A percentile compares a stretch with the other conserved stretches of the same genome.
Conservation (phyloP, 2,113 vertebrate species). For the Nesospiza acunhae region DNA sequence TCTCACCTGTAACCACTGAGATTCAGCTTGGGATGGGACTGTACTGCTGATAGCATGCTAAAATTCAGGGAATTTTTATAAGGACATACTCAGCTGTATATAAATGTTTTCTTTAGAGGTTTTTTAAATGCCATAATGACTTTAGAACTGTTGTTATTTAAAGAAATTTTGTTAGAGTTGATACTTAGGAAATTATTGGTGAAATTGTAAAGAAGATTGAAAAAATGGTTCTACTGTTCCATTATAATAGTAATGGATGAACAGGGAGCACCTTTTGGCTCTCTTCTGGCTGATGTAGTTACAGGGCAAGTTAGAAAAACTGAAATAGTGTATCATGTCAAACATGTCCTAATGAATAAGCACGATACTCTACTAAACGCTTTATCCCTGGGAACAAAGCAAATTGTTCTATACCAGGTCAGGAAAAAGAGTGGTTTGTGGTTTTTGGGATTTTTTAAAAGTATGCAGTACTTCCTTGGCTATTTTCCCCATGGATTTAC, state of each 20-base stretch:
- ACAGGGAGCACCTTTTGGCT: not conserved
- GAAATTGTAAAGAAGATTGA: not conserved
- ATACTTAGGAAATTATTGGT: not conserved
- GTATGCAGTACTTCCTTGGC: not conserved
- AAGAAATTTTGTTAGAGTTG: not conserved
- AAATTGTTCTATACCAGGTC: not conserved
- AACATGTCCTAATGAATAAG: not conserved
- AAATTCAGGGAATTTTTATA: not conserved
- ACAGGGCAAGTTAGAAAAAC: not conserved
- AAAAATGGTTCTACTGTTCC: not conserved
- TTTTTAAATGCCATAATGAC: not conserved
- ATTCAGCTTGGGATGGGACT: not conserved
- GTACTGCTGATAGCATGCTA: accelerated
- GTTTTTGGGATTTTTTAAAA: accelerated
- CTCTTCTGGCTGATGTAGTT: not conserved
- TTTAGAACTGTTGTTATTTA: not conserved
- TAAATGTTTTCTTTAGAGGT: not conserved
- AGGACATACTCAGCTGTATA: not conserved
- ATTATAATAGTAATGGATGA: not conserved
- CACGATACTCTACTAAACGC: not conserved
- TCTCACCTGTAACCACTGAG: not conserved
- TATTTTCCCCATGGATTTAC: not conserved
- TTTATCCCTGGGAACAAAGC: not conserved
- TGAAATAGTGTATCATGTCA: not conserved
- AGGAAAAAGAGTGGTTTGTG: not conserved